Percentiles rank a stretch among this genome's conserved stretches.
Conservation (phyloP, 2,888 invertebrate genomes). For the Diarsia mendica region DNA sequence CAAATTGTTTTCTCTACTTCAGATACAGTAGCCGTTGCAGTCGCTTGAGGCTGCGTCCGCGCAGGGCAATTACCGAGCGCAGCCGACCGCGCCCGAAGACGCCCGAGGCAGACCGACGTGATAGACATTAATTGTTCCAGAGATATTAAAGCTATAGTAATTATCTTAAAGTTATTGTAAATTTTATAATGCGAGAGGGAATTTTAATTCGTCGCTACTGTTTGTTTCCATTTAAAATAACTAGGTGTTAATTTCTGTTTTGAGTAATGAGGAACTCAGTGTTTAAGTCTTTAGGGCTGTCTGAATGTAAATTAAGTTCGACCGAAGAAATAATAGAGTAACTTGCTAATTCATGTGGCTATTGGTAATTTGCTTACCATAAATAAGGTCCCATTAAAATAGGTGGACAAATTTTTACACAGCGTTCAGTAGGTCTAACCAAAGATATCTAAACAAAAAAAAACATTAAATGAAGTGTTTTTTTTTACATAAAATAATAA, state of each 20-base stretch:
- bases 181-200: constrained; percentile 61
- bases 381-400: too few species aligned
- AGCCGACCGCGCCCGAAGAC: constrained; percentile 72
- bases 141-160: constrained; percentile 76
- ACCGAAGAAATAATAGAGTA: neutral
- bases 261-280: constrained; percentile 20
- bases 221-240: constrained; percentile 48
- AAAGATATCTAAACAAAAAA: too few species aligned
- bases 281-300: neutral
- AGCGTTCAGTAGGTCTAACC: too few species aligned
- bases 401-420: too few species aligned
- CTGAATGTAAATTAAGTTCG: neutral
- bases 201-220: constrained; percentile 60
- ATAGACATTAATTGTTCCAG: constrained; percentile 84
- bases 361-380: neutral
- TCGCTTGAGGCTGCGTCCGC: constrained; percentile 73
- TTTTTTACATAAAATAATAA: too few species aligned
- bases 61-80: constrained; percentile 71
- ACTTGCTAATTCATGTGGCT: neutral
- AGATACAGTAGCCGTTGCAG: constrained; percentile 70
- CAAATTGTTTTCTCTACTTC: constrained; percentile 73
- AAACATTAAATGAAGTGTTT: too few species aligned
- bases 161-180: constrained; percentile 73
- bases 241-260: constrained; percentile 41
- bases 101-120: constrained; percentile 73